phyloP scores from a whole-genome alignment of 2,113 vertebrate genomes.

The Nothobranchius kuhntae region DNA sequence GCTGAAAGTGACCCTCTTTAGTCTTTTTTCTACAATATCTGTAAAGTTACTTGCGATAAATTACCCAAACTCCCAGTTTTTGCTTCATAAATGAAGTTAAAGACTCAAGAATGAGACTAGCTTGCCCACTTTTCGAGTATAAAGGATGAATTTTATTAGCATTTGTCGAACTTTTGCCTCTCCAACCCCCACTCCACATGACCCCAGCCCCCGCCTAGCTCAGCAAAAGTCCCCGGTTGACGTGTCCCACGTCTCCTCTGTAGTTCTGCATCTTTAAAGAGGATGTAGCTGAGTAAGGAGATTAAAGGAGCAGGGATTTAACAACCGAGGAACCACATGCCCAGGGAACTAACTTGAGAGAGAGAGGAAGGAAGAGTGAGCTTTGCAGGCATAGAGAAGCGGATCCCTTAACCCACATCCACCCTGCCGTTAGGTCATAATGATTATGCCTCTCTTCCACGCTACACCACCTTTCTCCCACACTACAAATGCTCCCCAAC shows the following conservation, averaged over 20 bases:
- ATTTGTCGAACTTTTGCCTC: neutral
- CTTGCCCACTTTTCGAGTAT: neutral
- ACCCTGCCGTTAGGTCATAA: constrained; percentile 67
- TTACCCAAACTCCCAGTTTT: constrained; percentile 6
- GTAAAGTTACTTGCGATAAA: neutral
- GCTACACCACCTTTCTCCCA: constrained; percentile 62
- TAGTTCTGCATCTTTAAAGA: constrained; percentile 85
- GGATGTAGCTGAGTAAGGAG: constrained; percentile 81
- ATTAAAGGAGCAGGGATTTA: constrained; percentile 85
- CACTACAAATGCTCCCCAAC: constrained; percentile 40
- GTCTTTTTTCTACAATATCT: constrained; percentile 3
- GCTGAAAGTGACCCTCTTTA: neutral
- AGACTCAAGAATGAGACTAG: neutral
- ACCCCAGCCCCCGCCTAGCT: constrained; percentile 30
- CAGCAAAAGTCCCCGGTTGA: constrained; percentile 41
- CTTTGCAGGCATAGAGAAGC: constrained; percentile 41
- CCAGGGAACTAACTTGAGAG: constrained; percentile 65
- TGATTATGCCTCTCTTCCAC: constrained; percentile 66
- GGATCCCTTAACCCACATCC: constrained; percentile 74
- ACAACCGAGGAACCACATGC: constrained; percentile 74
- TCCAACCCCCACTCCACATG: neutral
- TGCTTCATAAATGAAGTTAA: constrained; percentile 6
- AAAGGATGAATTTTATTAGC: neutral
- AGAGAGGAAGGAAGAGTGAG: constrained; percentile 58
- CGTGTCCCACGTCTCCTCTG: constrained; percentile 49